Base-by-base conservation (phyloP, 2,113 vertebrate species). In the Syngnathus typhle region DNA sequence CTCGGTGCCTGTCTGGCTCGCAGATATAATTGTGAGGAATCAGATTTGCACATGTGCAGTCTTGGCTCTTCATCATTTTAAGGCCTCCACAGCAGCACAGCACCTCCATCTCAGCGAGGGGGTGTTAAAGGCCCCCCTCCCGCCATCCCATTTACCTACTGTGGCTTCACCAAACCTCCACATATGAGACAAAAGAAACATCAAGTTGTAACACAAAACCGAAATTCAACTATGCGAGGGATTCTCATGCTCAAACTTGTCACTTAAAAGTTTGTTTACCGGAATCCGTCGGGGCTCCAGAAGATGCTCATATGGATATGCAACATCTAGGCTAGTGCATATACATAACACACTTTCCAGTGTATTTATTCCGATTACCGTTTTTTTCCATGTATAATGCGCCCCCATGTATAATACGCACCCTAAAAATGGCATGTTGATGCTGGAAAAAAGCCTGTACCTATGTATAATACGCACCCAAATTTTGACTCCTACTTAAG, bases 1-100 rank as follows among this genome's bases (percentile, higher is more conserved):
- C 80, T 60, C 54, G 75, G 89, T 91, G 93, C 92, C 92, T 97
- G 96, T 96, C 96, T 93, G 88, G 86, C 92, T 93, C 88, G 88
- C 91, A 90, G 91, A 91, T 93, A 93, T 99, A 99, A 99, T 99
- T 97, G 95, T 96, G 95, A 99, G 94, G 92, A 94, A 99, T 99
- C 92, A 82, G 93, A 94, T 98, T 98, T 95, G 91, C 92, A 87
- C 68, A 82, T 83, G 87, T 90, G 51, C 76, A 78, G 81, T 83
- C 71, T 92, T 90, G 89, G 67, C 90, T 88, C 92, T 95, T 95
- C 91, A 92, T 96, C 92, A 93, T 90, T 87, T 32, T 73, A 85
- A 88, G 88, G 91, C 88, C 11, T 61, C 64, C 56, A 54, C 36
- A 61, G 70, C 61, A 38, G 63, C 67, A 65, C 67, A 73, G 55